These are phyloP conservation scores for Onychorhynchus coronatus DNA, from an alignment of 2,113 vertebrate genomes.

Conservation along the genomic window DNA sequence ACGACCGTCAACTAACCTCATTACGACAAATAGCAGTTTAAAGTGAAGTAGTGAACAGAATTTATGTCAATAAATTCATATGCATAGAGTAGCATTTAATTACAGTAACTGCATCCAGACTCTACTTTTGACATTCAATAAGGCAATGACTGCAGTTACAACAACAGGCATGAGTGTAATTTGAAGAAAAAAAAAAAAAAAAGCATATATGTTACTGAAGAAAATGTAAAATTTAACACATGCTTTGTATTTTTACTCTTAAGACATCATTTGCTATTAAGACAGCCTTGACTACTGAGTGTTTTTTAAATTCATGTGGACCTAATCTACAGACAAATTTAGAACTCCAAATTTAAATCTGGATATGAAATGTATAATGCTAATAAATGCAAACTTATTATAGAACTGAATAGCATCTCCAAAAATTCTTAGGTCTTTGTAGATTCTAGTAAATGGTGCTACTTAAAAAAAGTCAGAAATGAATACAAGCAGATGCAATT, in stretches of 20 bases:
- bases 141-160: background rate
- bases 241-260: background rate
- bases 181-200: background rate
- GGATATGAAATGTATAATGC: background rate
- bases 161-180: background rate
- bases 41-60: background rate
- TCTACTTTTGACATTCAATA: background rate
- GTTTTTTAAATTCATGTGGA: background rate
- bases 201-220: background rate
- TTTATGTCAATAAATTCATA: background rate
- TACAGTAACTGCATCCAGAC: background rate
- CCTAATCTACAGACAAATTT: background rate
- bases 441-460: background rate
- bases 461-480: conserved; percentile 10
- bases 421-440: background rate
- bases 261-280: background rate
- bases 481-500: conserved; percentile 33
- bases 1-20: conserved; percentile 3
- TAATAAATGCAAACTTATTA: background rate
- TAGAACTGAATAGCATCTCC: background rate
- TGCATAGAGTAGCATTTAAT: background rate
- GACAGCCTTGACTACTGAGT: background rate
- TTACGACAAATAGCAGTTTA: conserved; percentile 24
- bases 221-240: background rate
- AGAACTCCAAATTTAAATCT: background rate